phyloP scores from a whole-genome alignment of 2,113 vertebrate genomes.

The Malurus cyaneus region DNA sequence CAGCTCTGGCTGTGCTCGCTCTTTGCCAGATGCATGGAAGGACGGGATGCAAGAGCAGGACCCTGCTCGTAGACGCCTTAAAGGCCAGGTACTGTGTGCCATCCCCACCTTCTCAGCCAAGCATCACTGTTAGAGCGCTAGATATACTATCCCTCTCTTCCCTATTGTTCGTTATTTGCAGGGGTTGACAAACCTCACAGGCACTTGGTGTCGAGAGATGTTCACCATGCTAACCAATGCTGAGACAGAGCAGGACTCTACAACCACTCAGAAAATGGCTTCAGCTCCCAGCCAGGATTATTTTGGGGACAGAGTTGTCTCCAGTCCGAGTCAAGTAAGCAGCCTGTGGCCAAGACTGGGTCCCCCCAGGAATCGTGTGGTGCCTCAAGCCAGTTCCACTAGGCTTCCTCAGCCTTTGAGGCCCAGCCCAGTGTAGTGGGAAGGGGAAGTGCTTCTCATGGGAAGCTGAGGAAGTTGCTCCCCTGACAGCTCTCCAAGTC shows the following conservation, averaged over 20 bases:
- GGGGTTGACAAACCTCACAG: neutral
- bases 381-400: neutral
- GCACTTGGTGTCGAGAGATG: neutral
- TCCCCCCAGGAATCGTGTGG: fast-evolving
- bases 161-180: neutral
- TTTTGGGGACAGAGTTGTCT: neutral
- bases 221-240: neutral
- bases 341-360: neutral
- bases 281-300: neutral
- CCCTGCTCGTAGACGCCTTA: fast-evolving
- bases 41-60: fast-evolving
- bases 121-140: neutral
- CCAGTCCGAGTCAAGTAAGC: neutral
- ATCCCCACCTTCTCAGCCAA: neutral
- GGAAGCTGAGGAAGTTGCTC: too few species aligned
- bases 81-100: neutral
- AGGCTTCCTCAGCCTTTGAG: neutral
- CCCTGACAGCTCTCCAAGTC: neutral
- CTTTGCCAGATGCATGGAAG: neutral
- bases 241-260: too few species aligned
- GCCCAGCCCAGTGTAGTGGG: too few species aligned
- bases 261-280: neutral
- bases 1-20: neutral
- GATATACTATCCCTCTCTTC: neutral
- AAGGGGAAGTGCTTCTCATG: neutral